Evolutionary conservation across 2,113 vertebrate species (phyloP).

Genomic region (Glareola pratincola): DNA sequence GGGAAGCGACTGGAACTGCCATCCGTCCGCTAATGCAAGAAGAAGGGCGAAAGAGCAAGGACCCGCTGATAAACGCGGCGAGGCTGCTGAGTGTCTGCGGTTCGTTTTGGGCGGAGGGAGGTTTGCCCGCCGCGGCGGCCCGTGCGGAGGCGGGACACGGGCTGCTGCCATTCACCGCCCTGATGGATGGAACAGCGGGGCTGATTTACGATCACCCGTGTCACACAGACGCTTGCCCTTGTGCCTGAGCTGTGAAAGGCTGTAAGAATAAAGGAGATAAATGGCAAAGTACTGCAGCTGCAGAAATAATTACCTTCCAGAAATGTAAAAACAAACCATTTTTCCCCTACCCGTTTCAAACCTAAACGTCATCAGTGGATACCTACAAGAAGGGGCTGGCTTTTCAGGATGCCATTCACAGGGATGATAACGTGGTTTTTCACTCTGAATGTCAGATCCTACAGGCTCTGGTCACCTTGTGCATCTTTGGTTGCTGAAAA

Average conservation of each 20-base stretch:
- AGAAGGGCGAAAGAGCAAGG: not conserved
- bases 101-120: not conserved
- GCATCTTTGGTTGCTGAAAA: not conserved
- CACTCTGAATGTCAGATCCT: not conserved
- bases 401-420: not conserved
- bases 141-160: rapidly evolving
- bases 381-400: not conserved
- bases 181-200: not conserved
- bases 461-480: not conserved
- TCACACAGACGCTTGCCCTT: not conserved
- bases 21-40: not conserved
- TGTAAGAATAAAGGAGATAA: not conserved
- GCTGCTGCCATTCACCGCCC: not conserved
- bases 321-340: not conserved
- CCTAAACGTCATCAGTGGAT: not conserved
- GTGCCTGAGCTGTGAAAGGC: not conserved
- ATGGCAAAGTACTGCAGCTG: not conserved
- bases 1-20: not conserved
- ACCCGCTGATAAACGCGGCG: rapidly evolving
- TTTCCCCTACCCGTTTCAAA: not conserved
- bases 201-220: not conserved
- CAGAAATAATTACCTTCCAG: not conserved
- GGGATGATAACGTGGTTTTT: not conserved
- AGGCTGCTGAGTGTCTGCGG: not conserved
- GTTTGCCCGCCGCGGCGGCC: not conserved